Evolutionary conservation across 2,888 invertebrate species (phyloP).

Genomic region (Zootermopsis nevadensis): DNA sequence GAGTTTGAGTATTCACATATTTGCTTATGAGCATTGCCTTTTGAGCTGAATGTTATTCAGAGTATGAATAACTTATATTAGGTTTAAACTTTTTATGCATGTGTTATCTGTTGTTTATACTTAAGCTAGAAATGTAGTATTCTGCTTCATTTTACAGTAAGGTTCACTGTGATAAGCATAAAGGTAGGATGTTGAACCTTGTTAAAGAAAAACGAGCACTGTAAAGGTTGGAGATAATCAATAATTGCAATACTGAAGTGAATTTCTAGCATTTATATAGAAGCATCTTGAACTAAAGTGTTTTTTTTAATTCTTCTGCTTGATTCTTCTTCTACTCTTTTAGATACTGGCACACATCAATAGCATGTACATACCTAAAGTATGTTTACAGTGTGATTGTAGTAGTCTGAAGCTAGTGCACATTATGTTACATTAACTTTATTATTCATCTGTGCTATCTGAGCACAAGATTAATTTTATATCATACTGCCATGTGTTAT

Average conservation of each 20-base stretch:
- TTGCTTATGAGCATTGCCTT: too few species aligned
- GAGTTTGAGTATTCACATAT: too few species aligned
- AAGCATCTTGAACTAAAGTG: background rate
- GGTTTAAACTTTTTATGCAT: too few species aligned
- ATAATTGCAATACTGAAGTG: too few species aligned
- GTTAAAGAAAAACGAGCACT: background rate
- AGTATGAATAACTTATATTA: too few species aligned
- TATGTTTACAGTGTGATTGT: background rate
- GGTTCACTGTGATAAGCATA: background rate
- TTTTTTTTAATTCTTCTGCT: background rate
- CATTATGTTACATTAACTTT: too few species aligned
- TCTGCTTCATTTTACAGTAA: background rate
- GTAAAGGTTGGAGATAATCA: too few species aligned
- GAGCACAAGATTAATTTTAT: background rate
- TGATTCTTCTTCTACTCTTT: background rate
- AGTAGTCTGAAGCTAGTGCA: too few species aligned
- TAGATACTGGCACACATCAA: conserved; percentile 8
- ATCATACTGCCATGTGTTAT: too few species aligned
- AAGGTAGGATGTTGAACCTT: background rate
- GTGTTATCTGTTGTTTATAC: too few species aligned
- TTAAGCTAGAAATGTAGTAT: background rate
- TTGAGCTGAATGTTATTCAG: too few species aligned
- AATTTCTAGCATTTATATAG: too few species aligned
- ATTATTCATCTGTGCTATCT: background rate
- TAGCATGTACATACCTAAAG: background rate